Percentiles rank a stretch among this genome's conserved stretches.
Conservation (phyloP, 2,113 vertebrate genomes). For the Siphamia tubifer region DNA sequence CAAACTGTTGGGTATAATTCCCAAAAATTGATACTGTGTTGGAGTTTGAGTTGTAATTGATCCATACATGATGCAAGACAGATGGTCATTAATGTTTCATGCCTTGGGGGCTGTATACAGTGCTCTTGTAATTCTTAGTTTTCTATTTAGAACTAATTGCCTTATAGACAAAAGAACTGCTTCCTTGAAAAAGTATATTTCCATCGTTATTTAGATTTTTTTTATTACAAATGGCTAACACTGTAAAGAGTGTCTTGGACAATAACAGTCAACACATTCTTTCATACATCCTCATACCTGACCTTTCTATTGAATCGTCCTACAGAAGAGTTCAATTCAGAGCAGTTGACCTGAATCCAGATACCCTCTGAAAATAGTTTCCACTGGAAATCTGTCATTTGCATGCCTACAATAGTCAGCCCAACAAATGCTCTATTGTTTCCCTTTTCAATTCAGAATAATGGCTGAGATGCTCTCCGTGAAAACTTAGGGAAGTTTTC, state of each 20-base stretch:
- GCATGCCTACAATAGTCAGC: constrained; percentile 28
- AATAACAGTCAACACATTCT: constrained; percentile 4
- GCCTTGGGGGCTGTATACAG: constrained; percentile 12
- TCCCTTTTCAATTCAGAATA: constrained; percentile 5
- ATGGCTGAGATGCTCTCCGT: neutral
- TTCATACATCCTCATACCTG: neutral
- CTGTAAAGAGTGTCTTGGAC: neutral
- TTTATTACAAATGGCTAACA: neutral
- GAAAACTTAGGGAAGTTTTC: constrained; percentile 1
- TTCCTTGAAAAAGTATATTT: neutral
- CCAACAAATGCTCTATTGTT: constrained; percentile 48
- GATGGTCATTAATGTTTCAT: constrained; percentile 43
- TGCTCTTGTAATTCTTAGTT: neutral
- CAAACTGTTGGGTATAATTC: constrained; percentile 19
- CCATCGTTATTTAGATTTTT: neutral
- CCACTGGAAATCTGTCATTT: constrained; percentile 33
- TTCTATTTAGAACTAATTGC: neutral
- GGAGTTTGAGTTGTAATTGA: constrained; percentile 15
- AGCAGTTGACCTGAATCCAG: constrained; percentile 24
- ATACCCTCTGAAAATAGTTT: constrained; percentile 55
- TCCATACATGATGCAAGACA: constrained; percentile 6
- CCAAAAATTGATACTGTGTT: constrained; percentile 35
- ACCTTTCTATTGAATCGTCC: constrained; percentile 39
- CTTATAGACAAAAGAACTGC: neutral
- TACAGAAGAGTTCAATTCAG: too few species aligned